Conservation (phyloP, 2,113 vertebrate species). For the Blennius ocellaris region DNA sequence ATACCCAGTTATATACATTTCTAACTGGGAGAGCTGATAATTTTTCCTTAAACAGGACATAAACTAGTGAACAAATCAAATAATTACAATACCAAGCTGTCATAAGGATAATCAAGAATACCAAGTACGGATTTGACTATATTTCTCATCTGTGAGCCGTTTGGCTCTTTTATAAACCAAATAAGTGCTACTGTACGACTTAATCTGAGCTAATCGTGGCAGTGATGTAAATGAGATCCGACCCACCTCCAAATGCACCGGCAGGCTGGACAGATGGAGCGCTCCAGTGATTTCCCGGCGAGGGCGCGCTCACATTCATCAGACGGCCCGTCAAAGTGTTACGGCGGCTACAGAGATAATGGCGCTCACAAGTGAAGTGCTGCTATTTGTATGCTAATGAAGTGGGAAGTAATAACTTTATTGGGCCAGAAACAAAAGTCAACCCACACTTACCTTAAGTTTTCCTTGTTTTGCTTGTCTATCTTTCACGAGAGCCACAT, state of each 20-base stretch:
- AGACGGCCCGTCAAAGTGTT: conserved; percentile 57
- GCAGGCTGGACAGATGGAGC: conserved; percentile 70
- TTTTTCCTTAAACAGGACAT: neutral
- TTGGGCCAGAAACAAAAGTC: conserved; percentile 59
- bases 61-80: conserved; percentile 7
- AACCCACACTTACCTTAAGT: conserved; percentile 18
- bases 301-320: conserved; percentile 54
- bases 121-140: conserved; percentile 25
- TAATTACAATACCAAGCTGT: conserved; percentile 4
- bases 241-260: conserved; percentile 42
- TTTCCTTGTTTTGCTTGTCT: conserved; percentile 14
- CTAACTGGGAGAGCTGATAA: no score
- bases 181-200: conserved; percentile 10
- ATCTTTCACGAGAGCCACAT: conserved; percentile 28
- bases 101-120: conserved; percentile 23
- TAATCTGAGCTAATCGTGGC: conserved; percentile 62
- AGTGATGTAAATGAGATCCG: conserved; percentile 56
- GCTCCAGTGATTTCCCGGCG: conserved; percentile 58
- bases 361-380: conserved; percentile 51
- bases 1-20: no score
- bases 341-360: conserved; percentile 54
- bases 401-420: conserved; percentile 45
- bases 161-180: conserved; percentile 14
- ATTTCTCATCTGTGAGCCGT: conserved; percentile 25
- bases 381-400: conserved; percentile 75